Conservation (phyloP, 2,888 invertebrate genomes). For the Taenaris catops region DNA sequence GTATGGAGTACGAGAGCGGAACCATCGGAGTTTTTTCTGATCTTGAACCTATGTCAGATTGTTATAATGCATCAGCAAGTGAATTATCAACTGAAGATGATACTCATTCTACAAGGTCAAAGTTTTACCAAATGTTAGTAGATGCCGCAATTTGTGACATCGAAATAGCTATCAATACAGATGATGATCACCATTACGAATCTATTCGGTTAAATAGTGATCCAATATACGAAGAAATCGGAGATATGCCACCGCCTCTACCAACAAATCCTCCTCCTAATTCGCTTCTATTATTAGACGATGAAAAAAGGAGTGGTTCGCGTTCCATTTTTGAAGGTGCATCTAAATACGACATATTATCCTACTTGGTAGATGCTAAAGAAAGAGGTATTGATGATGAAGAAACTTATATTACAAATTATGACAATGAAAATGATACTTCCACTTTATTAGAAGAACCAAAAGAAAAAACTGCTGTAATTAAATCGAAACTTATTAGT, state of each 20-base stretch:
- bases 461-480: constrained; percentile 71
- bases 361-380: constrained; percentile 93
- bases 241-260: constrained; percentile 88
- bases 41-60: constrained; percentile 82
- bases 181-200: constrained; percentile 86
- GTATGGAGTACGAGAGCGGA: constrained; percentile 85
- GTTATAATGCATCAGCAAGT: constrained; percentile 85
- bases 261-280: constrained; percentile 89
- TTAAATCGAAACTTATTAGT: constrained; percentile 68
- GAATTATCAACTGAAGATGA: constrained; percentile 84
- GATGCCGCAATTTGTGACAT: constrained; percentile 85
- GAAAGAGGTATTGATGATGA: constrained; percentile 86
- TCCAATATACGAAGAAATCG: constrained; percentile 89
- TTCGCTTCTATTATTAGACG: constrained; percentile 82
- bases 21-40: constrained; percentile 73
- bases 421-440: constrained; percentile 73
- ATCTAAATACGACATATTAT: constrained; percentile 93
- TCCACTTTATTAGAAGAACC: constrained; percentile 71
- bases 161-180: constrained; percentile 80
- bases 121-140: constrained; percentile 86
- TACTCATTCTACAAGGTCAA: constrained; percentile 81
- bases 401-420: constrained; percentile 84
- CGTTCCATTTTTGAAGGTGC: constrained; percentile 89
- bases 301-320: constrained; percentile 84
- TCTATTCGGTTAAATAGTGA: constrained; percentile 83